Base-by-base conservation (phyloP, 2,113 vertebrate species). In the Lepus timidus region DNA sequence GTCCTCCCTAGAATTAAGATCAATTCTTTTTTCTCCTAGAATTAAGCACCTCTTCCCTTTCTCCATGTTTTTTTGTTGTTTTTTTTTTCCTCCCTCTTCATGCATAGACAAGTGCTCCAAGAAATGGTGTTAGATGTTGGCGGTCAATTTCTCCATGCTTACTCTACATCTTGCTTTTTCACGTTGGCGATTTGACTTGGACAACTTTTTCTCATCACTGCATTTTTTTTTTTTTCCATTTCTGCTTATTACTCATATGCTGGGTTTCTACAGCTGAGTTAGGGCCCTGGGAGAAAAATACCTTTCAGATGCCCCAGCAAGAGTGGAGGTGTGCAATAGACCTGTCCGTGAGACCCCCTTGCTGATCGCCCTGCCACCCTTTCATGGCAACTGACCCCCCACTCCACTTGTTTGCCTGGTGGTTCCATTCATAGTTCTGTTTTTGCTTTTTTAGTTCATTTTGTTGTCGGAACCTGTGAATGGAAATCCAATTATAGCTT, bases 271-370 rank as follows among this genome's bases (percentile, higher is more conserved):
- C 52, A 49, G 22, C 39, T 6, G 6, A 86, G 9, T 71, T 52
- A 55, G 52, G 20, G 12, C 14, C 16, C 14, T 51, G 39, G 9
- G 17, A 51, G 39, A 71, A 86, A 79, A 33, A 51, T 62, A 71
- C 36, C 27, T 86, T 80, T 62, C 65, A 87, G 74, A 64, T 81
- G 29, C 16, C n/a, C n/a, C 68, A 88, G 76, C 29, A 75, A 67
- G 22, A 27, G 19, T 58, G 58, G 44, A 58, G 27, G 44, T 44
- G 23, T 71, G 70, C 62, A 39, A 31, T 8, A 55, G 39, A 10
- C 8, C 51, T 62, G 9, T n/a, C 75, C 8, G 19, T 0, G 1
- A 31, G 13, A 3, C 9, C 12, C 65, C 39, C 5, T 31, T 82
- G n/a, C 33, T 81, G n/a, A 52, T 31, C 27, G 65, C 4, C 23